Evolutionary conservation across 2,888 invertebrate genomes (phyloP).

Genomic region (Bibio marci): DNA sequence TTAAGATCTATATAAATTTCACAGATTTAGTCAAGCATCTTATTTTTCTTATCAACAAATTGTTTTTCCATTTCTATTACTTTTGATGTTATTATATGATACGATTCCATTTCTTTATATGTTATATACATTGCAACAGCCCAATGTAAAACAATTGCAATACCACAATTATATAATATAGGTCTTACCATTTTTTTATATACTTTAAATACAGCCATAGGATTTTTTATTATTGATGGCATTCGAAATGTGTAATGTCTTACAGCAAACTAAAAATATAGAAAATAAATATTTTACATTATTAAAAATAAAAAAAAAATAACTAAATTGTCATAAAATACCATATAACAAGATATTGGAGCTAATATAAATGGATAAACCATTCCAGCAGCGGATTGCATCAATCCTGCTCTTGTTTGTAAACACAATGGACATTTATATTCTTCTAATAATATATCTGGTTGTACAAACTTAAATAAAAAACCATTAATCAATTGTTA

Average conservation of each 20-base stretch:
- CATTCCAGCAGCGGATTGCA: constrained; percentile 36
- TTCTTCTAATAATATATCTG: constrained; percentile 37
- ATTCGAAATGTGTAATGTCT: constrained; percentile 42
- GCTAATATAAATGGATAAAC: constrained; percentile 43
- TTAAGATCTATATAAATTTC: too few species aligned
- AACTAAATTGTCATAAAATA: constrained; percentile 18
- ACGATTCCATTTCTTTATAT: constrained; percentile 38
- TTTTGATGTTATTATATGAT: constrained; percentile 16
- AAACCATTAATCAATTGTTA: constrained; percentile 5
- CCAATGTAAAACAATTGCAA: constrained; percentile 34
- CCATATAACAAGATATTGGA: constrained; percentile 41
- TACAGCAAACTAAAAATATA: constrained; percentile 37
- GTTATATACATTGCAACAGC: constrained; percentile 39
- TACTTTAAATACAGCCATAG: constrained; percentile 34
- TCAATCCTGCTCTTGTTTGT: constrained; percentile 37
- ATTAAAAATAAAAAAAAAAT: constrained; percentile 3
- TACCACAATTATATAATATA: constrained; percentile 31
- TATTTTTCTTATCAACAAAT: too few species aligned
- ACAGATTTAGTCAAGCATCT: too few species aligned
- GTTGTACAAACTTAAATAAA: constrained; percentile 34
- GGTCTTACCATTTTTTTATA: constrained; percentile 36
- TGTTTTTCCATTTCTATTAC: constrained; percentile 19
- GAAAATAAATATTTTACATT: constrained; percentile 11
- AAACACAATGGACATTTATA: constrained; percentile 45
- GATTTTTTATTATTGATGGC: constrained; percentile 41